Evolutionary conservation across 2,113 vertebrate species (phyloP), one percentile per base, ranked within the genome.

Genomic region (Odocoileus virginianus): DNA sequence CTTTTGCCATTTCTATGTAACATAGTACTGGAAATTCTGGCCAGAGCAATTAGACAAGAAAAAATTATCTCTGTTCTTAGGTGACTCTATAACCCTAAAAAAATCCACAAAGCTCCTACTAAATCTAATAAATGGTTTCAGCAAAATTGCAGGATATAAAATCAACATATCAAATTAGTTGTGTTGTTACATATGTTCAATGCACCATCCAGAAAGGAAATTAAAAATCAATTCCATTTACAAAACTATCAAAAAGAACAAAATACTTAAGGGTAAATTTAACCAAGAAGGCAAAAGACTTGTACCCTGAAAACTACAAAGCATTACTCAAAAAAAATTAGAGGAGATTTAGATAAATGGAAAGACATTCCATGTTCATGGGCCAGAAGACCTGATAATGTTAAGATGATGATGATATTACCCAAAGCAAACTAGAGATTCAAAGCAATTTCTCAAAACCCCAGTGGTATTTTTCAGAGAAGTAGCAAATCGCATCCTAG

Each of bases 391-490:
- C 25, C 47, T 14, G 11, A 0, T 15, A 4, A 54, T 47, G 17
- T 19, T 12, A n/a, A 78, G 76, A n/a, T 25, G 15, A 9, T 0
- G 14, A 8, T 0, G 10, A 6, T 2, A 3, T 2, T 17, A 23
- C 10, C 4, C 17, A 27, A 14, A 81, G 9, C 3, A 33, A 86
- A 4, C 55, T 23, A 90, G 3, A 33, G 60, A 57, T 2, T 85
- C 27, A 40, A 16, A 2, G 2, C 0, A 2, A 25, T 79, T 25
- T 36, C 47, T 52, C 10, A 83, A 43, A 60, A 58, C n/a, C 45
- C 50, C 15, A 15, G 10, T 2, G 40, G 9, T 16, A 8, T 45
- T 30, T 83, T 84, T 93, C 83, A 36, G n/a, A 33, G 30, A 91
- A 82, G 52, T 6, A 5, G 3, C 40, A 90, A 92, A 40, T 28